Conservation (phyloP, 2,113 vertebrate genomes). For the Gymnarchus niloticus region DNA sequence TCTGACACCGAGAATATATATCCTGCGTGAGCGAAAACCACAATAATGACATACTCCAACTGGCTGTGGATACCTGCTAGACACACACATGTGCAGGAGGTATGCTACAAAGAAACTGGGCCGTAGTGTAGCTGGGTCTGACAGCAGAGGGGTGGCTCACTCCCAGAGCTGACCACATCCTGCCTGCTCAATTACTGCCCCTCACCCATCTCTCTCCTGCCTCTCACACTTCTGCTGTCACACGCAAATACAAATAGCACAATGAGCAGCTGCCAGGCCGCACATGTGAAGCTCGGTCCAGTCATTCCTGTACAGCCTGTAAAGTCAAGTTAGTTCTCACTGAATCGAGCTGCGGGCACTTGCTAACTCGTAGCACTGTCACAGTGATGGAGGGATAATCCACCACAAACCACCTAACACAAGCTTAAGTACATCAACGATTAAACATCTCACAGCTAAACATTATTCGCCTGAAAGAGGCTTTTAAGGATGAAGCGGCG, state of each 20-base stretch:
- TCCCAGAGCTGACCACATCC: slow-evolving; percentile 14
- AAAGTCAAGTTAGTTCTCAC: not conserved
- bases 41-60: not conserved
- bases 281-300: not conserved
- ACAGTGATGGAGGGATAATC: not conserved
- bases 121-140: not conserved
- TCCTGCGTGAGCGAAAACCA: not conserved
- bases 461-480: not conserved
- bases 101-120: not conserved
- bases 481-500: not conserved
- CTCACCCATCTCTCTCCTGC: not conserved
- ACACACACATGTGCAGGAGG: not conserved
- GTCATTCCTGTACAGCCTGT: not conserved
- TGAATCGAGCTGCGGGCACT: not conserved
- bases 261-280: not conserved
- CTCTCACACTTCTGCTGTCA: not conserved
- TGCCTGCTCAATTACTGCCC: not conserved
- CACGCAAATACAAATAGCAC: not conserved
- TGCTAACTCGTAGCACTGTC: not conserved
- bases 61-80: not conserved
- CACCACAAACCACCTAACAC: not conserved
- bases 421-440: not conserved
- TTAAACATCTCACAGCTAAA: not conserved
- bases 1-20: not conserved
- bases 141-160: not conserved